Base-by-base conservation (phyloP, 2,888 invertebrate species). In the Cheilosia pagana region DNA sequence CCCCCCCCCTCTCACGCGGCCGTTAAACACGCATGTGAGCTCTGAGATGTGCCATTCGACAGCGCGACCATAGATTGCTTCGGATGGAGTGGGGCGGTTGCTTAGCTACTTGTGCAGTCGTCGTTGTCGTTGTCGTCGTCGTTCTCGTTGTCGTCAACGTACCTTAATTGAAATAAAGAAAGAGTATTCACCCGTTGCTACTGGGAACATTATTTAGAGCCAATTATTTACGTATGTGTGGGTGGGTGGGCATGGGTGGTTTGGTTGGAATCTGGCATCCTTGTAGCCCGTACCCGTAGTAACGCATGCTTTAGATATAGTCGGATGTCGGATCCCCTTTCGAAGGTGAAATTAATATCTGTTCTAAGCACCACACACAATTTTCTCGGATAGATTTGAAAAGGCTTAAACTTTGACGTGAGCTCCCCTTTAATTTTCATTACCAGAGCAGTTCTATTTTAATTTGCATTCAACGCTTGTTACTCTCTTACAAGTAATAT, bases 161-260 rank as follows among this genome's bases (percentile, higher is more conserved):
- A 87, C 87, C 87, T 87, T 87, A 87, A 87, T 87, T 87, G 87
- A 87, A 87, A 87, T 87, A 87, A 87, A 87, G 87, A 86, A 87
- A 87, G 87, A 87, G 86, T 87, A 87, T 87, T 87, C 87, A 87
- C 87, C 83, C 87, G 82, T 86, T 81, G 85, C 87, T 82, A 83
- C 81, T 83, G 81, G 79, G 77, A 83, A 87, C 87, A 87, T 87
- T 87, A 81, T 82, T 81, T 63, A 86, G 86, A 87, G 87, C 87
- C 87, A 87, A 87, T 87, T 87, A 87, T 87, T 86, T 78, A 81
- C 70, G 65, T 78, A 68, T 74, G n/a, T 57, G 14, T 59, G 35
- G 59, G 31, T 8, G 41, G 28, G 16, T 10, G 12, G 35, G 25
- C n/a, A n/a, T n/a, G n/a, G n/a, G n/a, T n/a, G n/a, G n/a, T n/a